A percentile compares a stretch with the other conserved stretches of the same genome.
These are phyloP conservation scores for Drosophila mayri DNA, from an alignment of 1,140 invertebrate genomes.

Conservation along the genomic window DNA sequence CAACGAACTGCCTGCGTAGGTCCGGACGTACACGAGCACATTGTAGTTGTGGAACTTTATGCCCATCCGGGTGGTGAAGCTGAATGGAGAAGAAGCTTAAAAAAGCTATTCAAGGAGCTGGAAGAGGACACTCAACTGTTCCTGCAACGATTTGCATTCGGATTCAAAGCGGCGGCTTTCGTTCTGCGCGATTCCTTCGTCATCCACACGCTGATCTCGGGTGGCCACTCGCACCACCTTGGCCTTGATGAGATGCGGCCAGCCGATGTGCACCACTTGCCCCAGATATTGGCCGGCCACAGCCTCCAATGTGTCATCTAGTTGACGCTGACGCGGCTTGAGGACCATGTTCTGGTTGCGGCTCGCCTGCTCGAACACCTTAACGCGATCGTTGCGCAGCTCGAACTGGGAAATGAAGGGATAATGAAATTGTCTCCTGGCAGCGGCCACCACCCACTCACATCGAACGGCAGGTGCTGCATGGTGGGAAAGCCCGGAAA, in stretches of 20 bases:
- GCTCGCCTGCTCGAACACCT: conserved; percentile 94
- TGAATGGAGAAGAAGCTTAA: conserved; percentile 59
- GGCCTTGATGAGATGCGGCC: conserved; percentile 95
- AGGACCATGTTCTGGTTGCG: conserved; percentile 94
- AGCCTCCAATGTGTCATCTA: conserved; percentile 83
- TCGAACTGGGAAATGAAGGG: conserved; percentile 84
- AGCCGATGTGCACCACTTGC: conserved; percentile 91
- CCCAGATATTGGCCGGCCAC: conserved; percentile 89
- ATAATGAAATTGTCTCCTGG: not conserved
- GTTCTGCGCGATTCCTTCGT: conserved; percentile 41
- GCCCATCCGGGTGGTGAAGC: conserved; percentile 88
- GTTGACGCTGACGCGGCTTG: conserved; percentile 78
- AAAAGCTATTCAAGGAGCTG: not conserved
- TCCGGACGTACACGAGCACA: conserved; percentile 90
- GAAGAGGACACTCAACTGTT: conserved; percentile 69
- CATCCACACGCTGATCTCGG: conserved; percentile 36
- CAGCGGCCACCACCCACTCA: conserved; percentile 76
- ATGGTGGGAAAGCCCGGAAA: conserved; percentile 97
- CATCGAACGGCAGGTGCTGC: conserved; percentile 92
- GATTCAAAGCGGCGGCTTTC: conserved; percentile 60
- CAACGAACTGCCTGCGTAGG: conserved; percentile 89
- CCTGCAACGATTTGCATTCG: conserved; percentile 62
- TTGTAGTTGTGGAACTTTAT: conserved; percentile 91
- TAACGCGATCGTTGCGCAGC: conserved; percentile 90
- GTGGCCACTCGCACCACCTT: conserved; percentile 81